Base-by-base conservation (phyloP, 2,113 vertebrate genomes). In the Odocoileus hemionus region DNA sequence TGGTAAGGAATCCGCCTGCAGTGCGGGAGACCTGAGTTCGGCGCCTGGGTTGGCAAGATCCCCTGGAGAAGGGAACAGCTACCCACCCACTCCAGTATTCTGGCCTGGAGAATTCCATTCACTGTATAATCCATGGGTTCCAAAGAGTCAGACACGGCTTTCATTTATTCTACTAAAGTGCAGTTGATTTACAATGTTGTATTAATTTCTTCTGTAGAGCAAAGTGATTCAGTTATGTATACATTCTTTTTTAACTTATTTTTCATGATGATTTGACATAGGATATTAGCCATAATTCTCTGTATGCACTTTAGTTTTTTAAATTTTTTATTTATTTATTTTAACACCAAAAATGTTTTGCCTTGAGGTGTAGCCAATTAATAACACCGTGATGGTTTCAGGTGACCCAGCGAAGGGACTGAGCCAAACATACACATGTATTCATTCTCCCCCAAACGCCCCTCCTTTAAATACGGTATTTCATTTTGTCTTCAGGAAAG, bases 11-110 rank as follows among this genome's bases (percentile, higher is more conserved):
- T 70, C 64, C 0, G 0, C n/a, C 9, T n/a, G n/a, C 64, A 36
- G 5, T 21, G 64, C 0, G 0, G 64, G 64, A 70, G 64, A 36
- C 4, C 64, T 36, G n/a, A 9, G 9, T 70, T 23, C 0, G 9
- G 5, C 23, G 5, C 64, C n/a, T 36, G n/a, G 64, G 64, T 23
- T 12, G n/a, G n/a, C 19, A 70, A 70, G 19, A 36, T 36, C 9
- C 64, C 64, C n/a, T 70, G n/a, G 64, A 70, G n/a, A 23, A 70
- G 64, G 5, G n/a, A 70, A 21, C 6, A 4, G 64, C n/a, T 70
- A 11, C 19, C 9, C 9, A 6, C 4, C 9, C 9, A 6, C 4
- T 12, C 64, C n/a, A 23, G 64, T 5, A 36, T 70, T 70, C n/a
- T 70, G 10, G n/a, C n/a, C 67, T 36, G n/a, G 19, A 39, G 9